Base-by-base conservation (phyloP, 2,113 vertebrate species). In the Brachyhypopomus occidentalis region DNA sequence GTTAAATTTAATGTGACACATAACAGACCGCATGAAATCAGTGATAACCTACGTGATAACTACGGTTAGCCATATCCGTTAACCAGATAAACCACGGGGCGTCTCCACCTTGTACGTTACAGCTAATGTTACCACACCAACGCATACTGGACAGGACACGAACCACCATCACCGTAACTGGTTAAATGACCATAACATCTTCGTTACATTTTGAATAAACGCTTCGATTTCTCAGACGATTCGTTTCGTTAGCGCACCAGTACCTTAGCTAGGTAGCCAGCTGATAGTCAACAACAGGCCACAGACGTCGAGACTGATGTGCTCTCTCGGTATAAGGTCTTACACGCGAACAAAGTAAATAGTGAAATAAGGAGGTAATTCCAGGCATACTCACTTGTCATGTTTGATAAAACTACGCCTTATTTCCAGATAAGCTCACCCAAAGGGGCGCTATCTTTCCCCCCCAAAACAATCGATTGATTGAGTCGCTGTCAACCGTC, bases 311-410 rank as follows among this genome's bases (percentile, higher is more conserved):
- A 22, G 20, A 19, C 62, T 14, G 14, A n/a, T 5, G 19, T 5
- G 19, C 36, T 36, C 67, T 70, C 17, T 27, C 9, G 3, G 7
- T 58, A 27, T 5, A 30, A 16, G 25, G 16, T 36, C 14, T 17
- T 16, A 64, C 17, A 63, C 23, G 5, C n/a, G 9, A 23, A 27
- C 14, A 16, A 7, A 66, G 48, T 3, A 66, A 25, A n/a, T 27
- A 34, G 3, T 25, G 16, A 30, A 56, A 55, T 67, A 3, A 34
- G 22, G 71, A 5, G 1, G 62, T 8, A 3, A 60, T 58, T 22
- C 20, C 52, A 22, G 34, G 41, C 17, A 63, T 56, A 85, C 83
- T 67, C 34, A 84, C 84, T 86, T 5, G 85, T 86, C 85, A 86
- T 88, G 84, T 86, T 83, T 38, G 11, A 45, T 71, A 27, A 30